phyloP scores from a whole-genome alignment of 2,888 invertebrate genomes.

The Bellardia bayeri region DNA sequence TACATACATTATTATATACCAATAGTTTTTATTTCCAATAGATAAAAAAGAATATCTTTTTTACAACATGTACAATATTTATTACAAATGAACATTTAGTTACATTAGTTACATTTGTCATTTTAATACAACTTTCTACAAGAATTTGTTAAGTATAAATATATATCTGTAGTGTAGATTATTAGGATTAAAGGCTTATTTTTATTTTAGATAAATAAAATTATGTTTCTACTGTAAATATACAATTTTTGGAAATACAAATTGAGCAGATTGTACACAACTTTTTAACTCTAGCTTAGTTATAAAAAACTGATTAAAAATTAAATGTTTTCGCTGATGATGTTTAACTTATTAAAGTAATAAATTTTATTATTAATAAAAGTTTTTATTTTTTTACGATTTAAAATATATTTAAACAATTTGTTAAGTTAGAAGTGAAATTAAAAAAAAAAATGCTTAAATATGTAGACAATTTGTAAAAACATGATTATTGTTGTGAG shows the following conservation, averaged over 20 bases:
- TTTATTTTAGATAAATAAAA: conserved; percentile 38
- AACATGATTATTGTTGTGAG: too few relatives aligned
- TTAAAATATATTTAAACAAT: too few relatives aligned
- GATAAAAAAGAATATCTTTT: background rate
- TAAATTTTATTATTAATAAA: conserved; percentile 28
- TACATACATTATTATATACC: background rate
- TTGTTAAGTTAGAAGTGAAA: too few relatives aligned
- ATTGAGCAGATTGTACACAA: conserved; percentile 2
- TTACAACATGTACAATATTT: background rate
- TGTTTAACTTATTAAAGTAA: conserved; percentile 17
- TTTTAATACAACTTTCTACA: conserved; percentile 4
- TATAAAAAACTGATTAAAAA: background rate
- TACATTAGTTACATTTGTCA: conserved; percentile 18
- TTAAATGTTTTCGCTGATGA: conserved; percentile 15
- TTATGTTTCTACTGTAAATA: conserved; percentile 43
- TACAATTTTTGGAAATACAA: background rate
- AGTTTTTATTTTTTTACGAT: conserved; percentile 3
- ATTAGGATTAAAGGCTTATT: conserved; percentile 20
- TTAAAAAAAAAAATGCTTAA: too few relatives aligned
- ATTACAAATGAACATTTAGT: background rate
- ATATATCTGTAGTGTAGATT: conserved; percentile 29
- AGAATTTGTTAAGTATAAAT: conserved; percentile 36
- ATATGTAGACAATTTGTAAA: background rate
- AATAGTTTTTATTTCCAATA: background rate
- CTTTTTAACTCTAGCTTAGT: background rate